Evolutionary conservation across 2,797 vertebrate species (phyloP).

Genomic region (Knipowitschia caucasica): DNA sequence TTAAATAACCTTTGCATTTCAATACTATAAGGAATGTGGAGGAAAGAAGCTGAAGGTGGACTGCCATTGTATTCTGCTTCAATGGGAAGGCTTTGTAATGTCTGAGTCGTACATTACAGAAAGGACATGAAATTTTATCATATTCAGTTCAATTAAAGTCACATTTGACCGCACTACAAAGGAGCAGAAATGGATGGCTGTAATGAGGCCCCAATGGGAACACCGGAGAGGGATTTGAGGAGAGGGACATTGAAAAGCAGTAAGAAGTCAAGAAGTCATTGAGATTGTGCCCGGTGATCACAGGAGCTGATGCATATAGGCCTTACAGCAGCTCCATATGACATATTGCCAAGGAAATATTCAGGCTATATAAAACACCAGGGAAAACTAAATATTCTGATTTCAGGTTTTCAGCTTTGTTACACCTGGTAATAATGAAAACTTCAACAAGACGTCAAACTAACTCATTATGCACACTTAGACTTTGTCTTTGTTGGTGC

Average conservation of each 20-base stretch:
- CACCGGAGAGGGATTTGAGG: conserved; percentile 18
- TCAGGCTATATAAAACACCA: too few species aligned
- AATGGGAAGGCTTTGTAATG: conserved; percentile 4
- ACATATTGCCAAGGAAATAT: too few species aligned
- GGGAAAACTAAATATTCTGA: too few species aligned
- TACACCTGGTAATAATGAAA: too few species aligned
- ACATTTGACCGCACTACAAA: conserved; percentile 60
- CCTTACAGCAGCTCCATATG: not conserved
- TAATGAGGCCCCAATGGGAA: conserved; percentile 16
- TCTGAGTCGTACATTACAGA: conserved; percentile 23
- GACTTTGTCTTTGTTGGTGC: too few species aligned
- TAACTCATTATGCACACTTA: too few species aligned
- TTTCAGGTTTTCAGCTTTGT: too few species aligned
- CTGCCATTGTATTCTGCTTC: not conserved
- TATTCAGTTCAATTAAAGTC: conserved; percentile 68
- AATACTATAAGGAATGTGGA: not conserved
- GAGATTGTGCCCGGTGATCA: conserved; percentile 69
- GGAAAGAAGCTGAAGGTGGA: not conserved
- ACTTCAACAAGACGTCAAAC: too few species aligned
- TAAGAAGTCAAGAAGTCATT: conserved; percentile 60
- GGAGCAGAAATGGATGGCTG: conserved; percentile 61
- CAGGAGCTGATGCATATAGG: not conserved
- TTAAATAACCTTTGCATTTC: too few species aligned
- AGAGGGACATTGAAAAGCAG: conserved; percentile 50
- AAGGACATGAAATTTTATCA: conserved; percentile 37